Evolutionary conservation across 2,888 invertebrate species (phyloP).

Genomic region (Nezara viridula): DNA sequence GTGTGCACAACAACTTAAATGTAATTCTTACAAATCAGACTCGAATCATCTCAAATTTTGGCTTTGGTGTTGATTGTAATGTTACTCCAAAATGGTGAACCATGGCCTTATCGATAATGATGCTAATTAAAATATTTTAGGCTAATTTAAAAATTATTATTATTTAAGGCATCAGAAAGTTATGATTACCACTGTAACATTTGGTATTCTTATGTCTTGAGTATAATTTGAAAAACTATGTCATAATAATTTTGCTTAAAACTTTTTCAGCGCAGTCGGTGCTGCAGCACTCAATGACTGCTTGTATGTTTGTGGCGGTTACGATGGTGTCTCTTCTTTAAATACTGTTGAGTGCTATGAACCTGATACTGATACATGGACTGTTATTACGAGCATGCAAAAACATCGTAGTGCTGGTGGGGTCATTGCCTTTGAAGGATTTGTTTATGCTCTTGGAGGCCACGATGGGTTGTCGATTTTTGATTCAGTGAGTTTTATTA

Average conservation of each 20-base stretch:
- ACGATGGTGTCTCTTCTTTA: constrained; percentile 86
- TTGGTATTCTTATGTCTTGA: neutral
- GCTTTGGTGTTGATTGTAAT: no score
- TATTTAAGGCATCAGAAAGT: neutral
- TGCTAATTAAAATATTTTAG: neutral
- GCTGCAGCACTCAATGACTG: constrained; percentile 84
- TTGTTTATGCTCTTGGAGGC: constrained; percentile 86
- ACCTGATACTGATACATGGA: constrained; percentile 81
- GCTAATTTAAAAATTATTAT: neutral
- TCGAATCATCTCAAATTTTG: neutral
- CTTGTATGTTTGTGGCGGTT: constrained; percentile 88
- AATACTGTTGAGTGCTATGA: constrained; percentile 87
- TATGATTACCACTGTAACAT: neutral
- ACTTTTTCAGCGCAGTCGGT: constrained; percentile 79
- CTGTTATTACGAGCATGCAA: constrained; percentile 79
- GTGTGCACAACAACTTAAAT: neutral
- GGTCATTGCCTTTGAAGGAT: constrained; percentile 79
- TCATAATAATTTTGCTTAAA: neutral
- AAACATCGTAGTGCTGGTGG: constrained; percentile 82
- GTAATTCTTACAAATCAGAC: neutral
- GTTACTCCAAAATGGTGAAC: neutral
- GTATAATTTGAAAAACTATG: neutral
- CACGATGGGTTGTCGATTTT: constrained; percentile 91
- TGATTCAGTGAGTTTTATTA: constrained; percentile 76
- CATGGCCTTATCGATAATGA: neutral